Percentiles rank a stretch among this genome's conserved stretches.
These are phyloP conservation scores for Scylla paramamosain DNA, from an alignment of 1,140 invertebrate species.

Conservation along the genomic window DNA sequence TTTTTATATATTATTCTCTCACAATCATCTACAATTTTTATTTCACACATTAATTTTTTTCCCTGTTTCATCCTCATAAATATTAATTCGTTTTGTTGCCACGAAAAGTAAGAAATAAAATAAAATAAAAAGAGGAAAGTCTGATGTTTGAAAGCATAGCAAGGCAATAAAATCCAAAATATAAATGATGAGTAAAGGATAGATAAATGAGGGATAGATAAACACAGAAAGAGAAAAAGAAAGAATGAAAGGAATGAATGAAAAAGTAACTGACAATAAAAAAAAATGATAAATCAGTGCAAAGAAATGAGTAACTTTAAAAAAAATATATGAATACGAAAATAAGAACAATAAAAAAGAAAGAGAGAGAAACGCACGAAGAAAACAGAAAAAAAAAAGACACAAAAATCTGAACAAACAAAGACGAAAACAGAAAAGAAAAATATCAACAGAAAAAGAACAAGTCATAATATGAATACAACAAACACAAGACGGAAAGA, in stretches of 20 bases:
- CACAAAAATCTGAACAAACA: background rate
- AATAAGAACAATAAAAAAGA: background rate
- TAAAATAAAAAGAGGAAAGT: background rate
- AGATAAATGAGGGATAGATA: background rate
- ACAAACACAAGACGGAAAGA: background rate
- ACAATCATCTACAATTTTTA: background rate
- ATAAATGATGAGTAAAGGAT: background rate
- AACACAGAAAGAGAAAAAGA: background rate
- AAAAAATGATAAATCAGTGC: background rate
- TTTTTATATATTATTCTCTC: no score
- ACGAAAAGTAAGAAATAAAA: background rate
- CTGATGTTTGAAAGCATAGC: no score
- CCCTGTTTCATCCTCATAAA: background rate
- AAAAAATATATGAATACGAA: background rate
- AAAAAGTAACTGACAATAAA: background rate
- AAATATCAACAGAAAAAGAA: background rate
- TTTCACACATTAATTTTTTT: background rate
- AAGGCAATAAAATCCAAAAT: no score
- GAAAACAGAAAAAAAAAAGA: background rate
- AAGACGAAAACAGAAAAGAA: background rate
- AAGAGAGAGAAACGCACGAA: no score
- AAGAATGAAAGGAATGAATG: background rate
- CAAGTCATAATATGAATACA: background rate
- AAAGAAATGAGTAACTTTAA: no score
- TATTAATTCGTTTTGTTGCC: background rate